phyloP scores from a whole-genome alignment of 2,888 invertebrate species.

The Ferdinandea cuprea region DNA sequence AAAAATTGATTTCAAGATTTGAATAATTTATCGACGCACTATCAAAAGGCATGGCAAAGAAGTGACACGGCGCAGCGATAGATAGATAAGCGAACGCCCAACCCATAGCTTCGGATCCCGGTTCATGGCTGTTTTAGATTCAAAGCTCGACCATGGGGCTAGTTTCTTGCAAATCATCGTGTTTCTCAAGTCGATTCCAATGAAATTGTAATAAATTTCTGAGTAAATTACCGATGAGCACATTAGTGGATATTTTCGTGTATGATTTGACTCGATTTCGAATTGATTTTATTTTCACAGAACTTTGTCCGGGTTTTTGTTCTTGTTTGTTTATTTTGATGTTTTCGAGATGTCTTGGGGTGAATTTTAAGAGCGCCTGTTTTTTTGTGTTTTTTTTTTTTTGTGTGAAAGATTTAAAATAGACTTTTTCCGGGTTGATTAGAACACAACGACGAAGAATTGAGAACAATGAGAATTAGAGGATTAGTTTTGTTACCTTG shows the following conservation, averaged over 20 bases:
- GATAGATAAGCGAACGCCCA: slow-evolving; percentile 40
- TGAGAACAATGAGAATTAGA: slow-evolving; percentile 18
- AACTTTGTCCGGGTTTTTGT: slow-evolving; percentile 51
- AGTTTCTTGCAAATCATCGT: slow-evolving; percentile 11
- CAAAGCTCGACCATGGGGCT: slow-evolving; percentile 49
- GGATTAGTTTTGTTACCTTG: slow-evolving; percentile 1
- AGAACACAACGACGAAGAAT: slow-evolving; percentile 16
- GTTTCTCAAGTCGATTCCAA: not conserved
- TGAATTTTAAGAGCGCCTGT: slow-evolving; percentile 66
- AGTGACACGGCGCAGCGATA: slow-evolving; percentile 6
- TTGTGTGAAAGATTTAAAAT: slow-evolving; percentile 15
- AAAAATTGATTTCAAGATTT: slow-evolving; percentile 56
- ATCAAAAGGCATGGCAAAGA: slow-evolving; percentile 6
- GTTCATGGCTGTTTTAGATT: slow-evolving; percentile 57
- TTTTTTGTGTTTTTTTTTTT: no score
- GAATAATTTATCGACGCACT: slow-evolving; percentile 61
- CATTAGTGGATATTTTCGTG: slow-evolving; percentile 30
- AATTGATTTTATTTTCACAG: slow-evolving; percentile 39
- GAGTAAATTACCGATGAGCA: slow-evolving; percentile 15
- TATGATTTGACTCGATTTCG: slow-evolving; percentile 11
- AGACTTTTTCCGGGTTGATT: slow-evolving; percentile 61
- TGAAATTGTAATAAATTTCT: slow-evolving; percentile 42
- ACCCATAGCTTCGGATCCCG: slow-evolving; percentile 54
- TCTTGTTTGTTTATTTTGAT: slow-evolving; percentile 50
- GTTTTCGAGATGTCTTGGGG: slow-evolving; percentile 25